Conservation (phyloP, 2,113 vertebrate genomes). For the Phalacrocorax aristotelis region DNA sequence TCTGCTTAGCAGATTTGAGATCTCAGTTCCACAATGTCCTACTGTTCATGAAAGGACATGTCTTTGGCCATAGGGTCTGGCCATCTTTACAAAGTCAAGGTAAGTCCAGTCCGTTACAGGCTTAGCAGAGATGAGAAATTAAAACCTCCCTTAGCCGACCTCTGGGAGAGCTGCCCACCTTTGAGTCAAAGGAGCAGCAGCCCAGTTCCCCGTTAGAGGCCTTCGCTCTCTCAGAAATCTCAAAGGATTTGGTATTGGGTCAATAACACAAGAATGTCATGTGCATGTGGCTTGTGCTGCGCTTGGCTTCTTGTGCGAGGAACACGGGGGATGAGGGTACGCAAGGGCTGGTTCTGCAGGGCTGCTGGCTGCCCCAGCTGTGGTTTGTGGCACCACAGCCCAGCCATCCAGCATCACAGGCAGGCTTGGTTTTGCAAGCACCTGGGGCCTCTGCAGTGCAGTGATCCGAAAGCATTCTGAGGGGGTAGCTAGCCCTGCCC, state of each 20-base stretch:
- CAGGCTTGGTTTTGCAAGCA: background rate
- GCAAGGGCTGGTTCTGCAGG: fast-evolving
- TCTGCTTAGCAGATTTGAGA: background rate
- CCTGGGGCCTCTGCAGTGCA: background rate
- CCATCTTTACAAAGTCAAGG: background rate
- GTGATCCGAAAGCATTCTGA: fast-evolving
- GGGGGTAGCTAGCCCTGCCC: background rate
- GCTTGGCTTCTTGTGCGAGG: background rate
- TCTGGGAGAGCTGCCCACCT: background rate
- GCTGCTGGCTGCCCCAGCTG: background rate
- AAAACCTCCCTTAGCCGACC: background rate
- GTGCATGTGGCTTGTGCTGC: fast-evolving
- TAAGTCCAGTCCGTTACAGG: background rate
- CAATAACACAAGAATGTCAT: background rate
- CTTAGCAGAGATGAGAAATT: background rate
- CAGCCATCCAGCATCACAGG: fast-evolving
- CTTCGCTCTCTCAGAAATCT: background rate
- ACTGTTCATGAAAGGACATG: background rate
- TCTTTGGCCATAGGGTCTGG: background rate
- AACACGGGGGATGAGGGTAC: too few species aligned
- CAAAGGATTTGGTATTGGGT: background rate
- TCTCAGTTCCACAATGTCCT: background rate
- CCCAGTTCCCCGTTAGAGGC: background rate
- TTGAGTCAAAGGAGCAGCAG: background rate
- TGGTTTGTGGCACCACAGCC: fast-evolving